These are phyloP conservation scores for Trachelus stipa DNA, from an alignment of 2,888 invertebrate genomes.

Conservation along the genomic window DNA sequence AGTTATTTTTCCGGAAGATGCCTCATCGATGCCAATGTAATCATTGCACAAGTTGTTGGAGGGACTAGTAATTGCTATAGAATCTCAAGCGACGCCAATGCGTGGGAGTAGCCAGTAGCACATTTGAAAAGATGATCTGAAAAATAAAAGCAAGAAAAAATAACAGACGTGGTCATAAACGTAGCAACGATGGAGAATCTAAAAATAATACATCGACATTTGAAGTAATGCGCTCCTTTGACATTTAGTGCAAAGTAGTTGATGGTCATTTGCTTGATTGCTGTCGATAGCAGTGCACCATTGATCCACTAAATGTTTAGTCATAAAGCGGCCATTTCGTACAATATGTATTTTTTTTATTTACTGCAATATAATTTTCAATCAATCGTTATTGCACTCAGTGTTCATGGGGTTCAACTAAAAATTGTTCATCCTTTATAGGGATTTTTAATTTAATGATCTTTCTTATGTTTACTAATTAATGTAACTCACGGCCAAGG, in stretches of 20 bases:
- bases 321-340: neutral
- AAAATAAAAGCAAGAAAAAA: conserved; percentile 20
- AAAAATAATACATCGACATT: conserved; percentile 58
- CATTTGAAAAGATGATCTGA: conserved; percentile 15
- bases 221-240: conserved; percentile 50
- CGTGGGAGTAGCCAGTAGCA: neutral
- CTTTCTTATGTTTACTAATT: neutral
- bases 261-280: conserved; percentile 1
- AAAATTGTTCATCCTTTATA: neutral
- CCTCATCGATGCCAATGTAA: neutral
- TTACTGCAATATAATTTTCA: neutral
- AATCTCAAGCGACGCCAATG: neutral
- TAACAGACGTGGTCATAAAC: conserved; percentile 49
- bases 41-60: neutral
- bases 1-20: neutral
- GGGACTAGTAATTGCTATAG: neutral
- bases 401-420: neutral
- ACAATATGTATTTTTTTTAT: neutral
- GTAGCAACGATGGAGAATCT: conserved; percentile 38
- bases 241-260: conserved; percentile 45
- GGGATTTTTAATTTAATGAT: neutral
- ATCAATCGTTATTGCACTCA: neutral
- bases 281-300: neutral
- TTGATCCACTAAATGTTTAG: neutral
- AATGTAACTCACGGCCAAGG: neutral